A percentile compares a stretch with the other conserved stretches of the same genome.
These are phyloP conservation scores for Scopus umbretta DNA, from an alignment of 2,113 vertebrate species.

Conservation along the genomic window DNA sequence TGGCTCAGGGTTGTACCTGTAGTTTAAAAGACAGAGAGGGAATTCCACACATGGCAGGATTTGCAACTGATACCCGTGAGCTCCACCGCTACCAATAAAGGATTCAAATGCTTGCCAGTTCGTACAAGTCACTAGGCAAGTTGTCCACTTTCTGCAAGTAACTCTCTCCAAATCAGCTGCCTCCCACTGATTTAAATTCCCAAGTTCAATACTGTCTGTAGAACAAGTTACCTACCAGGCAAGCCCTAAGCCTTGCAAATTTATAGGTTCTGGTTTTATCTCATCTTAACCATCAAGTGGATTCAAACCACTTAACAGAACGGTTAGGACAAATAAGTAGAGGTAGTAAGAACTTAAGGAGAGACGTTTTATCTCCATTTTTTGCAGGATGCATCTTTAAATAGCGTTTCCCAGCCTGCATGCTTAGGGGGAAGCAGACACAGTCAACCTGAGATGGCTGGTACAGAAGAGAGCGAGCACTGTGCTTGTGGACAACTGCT, in stretches of 20 bases:
- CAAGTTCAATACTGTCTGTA: not conserved
- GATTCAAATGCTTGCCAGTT: not conserved
- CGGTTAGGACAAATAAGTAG: not conserved
- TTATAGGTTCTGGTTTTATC: not conserved
- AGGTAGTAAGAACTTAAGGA: not conserved
- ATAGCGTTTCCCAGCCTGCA: not conserved
- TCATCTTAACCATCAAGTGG: not conserved
- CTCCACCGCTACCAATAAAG: not conserved
- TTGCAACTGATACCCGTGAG: not conserved
- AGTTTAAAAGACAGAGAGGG: not conserved
- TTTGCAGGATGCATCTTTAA: not conserved
- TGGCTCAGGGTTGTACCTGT: not conserved
- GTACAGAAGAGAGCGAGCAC: not conserved
- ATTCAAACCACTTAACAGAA: not conserved
- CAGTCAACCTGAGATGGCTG: not conserved
- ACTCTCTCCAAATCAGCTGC: not conserved
- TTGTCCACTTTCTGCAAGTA: not conserved
- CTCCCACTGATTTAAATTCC: not conserved
- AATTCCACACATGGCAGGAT: not conserved
- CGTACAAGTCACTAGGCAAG: not conserved
- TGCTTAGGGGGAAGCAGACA: not conserved
- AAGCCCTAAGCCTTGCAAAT: not conserved
- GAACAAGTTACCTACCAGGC: not conserved
- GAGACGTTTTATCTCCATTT: not conserved
- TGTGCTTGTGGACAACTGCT: not conserved